Percentiles rank a stretch among this genome's conserved stretches.
Conservation (phyloP, 2,888 invertebrate species). For the Drosophila buzzatii region DNA sequence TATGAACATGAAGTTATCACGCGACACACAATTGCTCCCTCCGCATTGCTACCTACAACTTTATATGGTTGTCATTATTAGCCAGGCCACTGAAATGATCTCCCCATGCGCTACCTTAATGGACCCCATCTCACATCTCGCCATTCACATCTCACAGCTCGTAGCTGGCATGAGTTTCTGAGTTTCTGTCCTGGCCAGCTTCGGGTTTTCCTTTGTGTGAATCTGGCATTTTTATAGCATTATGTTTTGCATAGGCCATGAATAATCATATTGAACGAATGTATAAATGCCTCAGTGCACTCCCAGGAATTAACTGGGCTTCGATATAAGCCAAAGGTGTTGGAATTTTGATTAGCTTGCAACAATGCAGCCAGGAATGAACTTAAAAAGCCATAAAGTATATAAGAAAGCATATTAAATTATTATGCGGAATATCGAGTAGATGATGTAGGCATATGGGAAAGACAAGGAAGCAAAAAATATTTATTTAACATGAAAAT, state of each 20-base stretch:
- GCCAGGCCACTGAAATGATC: slow-evolving; percentile 69
- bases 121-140: slow-evolving; percentile 49
- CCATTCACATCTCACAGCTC: neutral
- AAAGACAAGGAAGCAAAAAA: neutral
- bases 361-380: slow-evolving; percentile 24
- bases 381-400: slow-evolving; percentile 13
- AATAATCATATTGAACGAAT: slow-evolving; percentile 57
- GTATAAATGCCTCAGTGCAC: slow-evolving; percentile 10
- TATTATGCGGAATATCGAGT: neutral
- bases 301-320: slow-evolving; percentile 1
- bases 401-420: neutral
- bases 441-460: neutral
- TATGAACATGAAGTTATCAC: slow-evolving; percentile 76
- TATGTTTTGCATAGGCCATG: slow-evolving; percentile 53
- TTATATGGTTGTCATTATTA: slow-evolving; percentile 79
- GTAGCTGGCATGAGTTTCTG: neutral
- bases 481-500: neutral
- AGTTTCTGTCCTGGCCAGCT: neutral
- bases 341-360: slow-evolving; percentile 65
- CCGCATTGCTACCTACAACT: slow-evolving; percentile 66
- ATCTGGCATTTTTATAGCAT: slow-evolving; percentile 52
- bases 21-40: slow-evolving; percentile 71
- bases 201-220: slow-evolving; percentile 34
- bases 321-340: slow-evolving; percentile 43
- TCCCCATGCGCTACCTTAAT: slow-evolving; percentile 75